Conservation (phyloP, 2,113 vertebrate genomes). For the Nothocercus julius region DNA sequence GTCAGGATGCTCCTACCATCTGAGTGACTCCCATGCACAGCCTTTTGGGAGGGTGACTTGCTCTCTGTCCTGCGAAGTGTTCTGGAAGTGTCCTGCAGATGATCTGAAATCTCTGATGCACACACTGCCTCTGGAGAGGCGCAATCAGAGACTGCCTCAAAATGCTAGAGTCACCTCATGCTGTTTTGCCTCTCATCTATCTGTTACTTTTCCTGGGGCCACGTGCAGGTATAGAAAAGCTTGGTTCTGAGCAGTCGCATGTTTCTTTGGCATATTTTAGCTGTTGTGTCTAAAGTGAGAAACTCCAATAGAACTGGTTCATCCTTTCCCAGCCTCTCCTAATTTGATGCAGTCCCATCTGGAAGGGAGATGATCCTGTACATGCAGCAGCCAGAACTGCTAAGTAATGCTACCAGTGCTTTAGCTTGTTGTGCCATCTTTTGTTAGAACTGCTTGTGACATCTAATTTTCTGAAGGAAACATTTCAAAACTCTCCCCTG, state of each 20-base stretch:
- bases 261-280: not conserved
- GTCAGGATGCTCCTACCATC: fast-evolving
- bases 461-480: conserved; percentile 18
- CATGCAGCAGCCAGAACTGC: not conserved
- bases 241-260: not conserved
- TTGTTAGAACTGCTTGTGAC: not conserved
- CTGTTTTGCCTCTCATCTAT: not conserved
- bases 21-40: not conserved
- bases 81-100: not conserved
- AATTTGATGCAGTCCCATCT: not conserved
- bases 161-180: not conserved
- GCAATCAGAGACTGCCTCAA: not conserved
- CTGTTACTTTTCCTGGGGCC: not conserved
- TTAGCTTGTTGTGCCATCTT: not conserved
- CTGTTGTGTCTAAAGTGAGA: not conserved
- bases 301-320: not conserved
- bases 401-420: not conserved
- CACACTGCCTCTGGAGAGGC: not conserved
- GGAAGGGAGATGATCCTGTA: not conserved
- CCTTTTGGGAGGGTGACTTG: not conserved
- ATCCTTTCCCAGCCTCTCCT: not conserved
- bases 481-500: not conserved
- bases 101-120: not conserved
- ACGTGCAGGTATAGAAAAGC: not conserved
- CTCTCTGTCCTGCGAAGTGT: not conserved